phyloP scores from a whole-genome alignment of 1,140 invertebrate species.

The Ptiloglossa arizonensis region DNA sequence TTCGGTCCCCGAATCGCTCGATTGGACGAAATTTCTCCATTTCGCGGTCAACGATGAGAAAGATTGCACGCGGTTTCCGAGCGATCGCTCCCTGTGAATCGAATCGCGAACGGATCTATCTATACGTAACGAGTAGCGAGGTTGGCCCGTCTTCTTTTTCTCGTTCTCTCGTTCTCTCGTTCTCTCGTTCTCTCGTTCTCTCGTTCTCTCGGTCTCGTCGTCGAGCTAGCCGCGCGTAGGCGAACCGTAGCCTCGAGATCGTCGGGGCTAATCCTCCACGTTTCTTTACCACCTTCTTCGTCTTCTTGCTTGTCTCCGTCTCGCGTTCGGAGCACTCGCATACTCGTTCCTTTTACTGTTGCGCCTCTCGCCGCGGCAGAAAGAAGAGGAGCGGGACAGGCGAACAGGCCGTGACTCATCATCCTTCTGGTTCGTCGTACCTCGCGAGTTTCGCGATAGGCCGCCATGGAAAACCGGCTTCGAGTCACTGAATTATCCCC shows the following conservation, averaged over 20 bases:
- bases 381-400: slow-evolving; percentile 52
- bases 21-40: not conserved
- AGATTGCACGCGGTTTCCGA: not conserved
- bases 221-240: slow-evolving; percentile 50
- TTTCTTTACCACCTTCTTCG: slow-evolving; percentile 59
- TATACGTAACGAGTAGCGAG: slow-evolving; percentile 56
- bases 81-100: slow-evolving; percentile 46
- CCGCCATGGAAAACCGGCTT: slow-evolving; percentile 70
- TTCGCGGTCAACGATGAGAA: too few species aligned
- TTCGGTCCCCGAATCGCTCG: too few species aligned
- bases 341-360: slow-evolving; percentile 35
- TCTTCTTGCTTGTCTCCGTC: slow-evolving; percentile 43
- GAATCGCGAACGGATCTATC: slow-evolving; percentile 41
- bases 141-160: slow-evolving; percentile 13
- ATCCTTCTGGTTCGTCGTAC: slow-evolving; percentile 68
- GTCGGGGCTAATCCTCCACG: slow-evolving; percentile 55
- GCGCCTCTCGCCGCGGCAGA: slow-evolving; percentile 46
- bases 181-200: slow-evolving; percentile 11
- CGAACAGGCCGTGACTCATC: slow-evolving; percentile 65
- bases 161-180: not conserved
- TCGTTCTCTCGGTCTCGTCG: not conserved
- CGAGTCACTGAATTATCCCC: slow-evolving; percentile 69
- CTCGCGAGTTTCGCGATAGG: slow-evolving; percentile 64
- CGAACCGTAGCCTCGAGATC: slow-evolving; percentile 58
- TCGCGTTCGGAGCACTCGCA: not conserved